A percentile compares a stretch with the other conserved stretches of the same genome.
Conservation (phyloP, 2,113 vertebrate genomes). For the Okapia johnstoni region DNA sequence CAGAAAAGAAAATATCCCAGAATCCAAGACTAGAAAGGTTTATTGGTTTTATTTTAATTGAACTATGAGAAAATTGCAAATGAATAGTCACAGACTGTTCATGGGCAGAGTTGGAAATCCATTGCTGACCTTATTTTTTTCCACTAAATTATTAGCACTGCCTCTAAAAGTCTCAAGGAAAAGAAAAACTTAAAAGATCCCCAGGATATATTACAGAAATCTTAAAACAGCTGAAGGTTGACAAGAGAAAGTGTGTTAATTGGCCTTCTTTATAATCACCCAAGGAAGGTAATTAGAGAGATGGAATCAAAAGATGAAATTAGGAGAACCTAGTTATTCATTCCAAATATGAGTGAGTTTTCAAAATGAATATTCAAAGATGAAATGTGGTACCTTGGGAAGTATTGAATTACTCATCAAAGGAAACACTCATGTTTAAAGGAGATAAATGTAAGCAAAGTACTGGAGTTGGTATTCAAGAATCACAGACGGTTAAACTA, state of each 20-base stretch:
- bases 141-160: background rate
- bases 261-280: constrained; percentile 15
- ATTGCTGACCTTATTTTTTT: background rate
- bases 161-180: background rate
- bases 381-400: background rate
- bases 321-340: background rate
- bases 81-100: background rate
- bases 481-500: background rate
- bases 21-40: background rate
- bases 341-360: background rate
- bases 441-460: background rate
- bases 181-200: background rate
- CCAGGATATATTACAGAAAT: background rate
- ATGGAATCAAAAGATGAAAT: background rate
- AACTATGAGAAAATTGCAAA: background rate
- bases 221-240: background rate
- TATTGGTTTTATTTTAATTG: background rate
- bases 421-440: background rate
- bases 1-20: background rate
- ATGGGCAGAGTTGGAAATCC: background rate
- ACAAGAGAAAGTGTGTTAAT: background rate
- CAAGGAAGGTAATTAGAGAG: background rate
- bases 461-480: background rate
- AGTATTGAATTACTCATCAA: background rate
- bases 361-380: background rate